Conservation (phyloP, 2,113 vertebrate species). For the Diadophis punctatus region DNA sequence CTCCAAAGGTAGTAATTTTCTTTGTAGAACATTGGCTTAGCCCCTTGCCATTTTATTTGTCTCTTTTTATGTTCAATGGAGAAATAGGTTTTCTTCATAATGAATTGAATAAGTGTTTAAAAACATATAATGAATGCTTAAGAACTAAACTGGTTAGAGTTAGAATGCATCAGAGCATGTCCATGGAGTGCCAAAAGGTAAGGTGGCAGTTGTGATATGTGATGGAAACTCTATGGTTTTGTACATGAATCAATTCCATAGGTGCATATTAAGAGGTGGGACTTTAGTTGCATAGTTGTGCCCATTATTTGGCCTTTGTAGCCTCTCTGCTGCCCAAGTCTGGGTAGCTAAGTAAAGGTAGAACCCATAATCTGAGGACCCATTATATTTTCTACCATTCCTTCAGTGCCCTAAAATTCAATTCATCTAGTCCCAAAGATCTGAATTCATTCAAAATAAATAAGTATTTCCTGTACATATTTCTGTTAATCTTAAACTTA, state of each 20-base stretch:
- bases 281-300: background rate
- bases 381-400: background rate
- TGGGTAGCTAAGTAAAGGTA: background rate
- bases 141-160: background rate
- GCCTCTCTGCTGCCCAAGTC: background rate
- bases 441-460: background rate
- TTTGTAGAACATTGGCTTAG: background rate
- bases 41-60: background rate
- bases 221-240: background rate
- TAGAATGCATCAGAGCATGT: background rate
- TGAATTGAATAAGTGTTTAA: background rate
- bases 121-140: background rate
- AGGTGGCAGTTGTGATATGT: background rate
- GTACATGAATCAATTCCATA: background rate
- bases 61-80: background rate
- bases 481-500: background rate
- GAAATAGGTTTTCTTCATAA: background rate
- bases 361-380: background rate
- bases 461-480: background rate
- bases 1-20: background rate
- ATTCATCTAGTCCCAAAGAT: background rate
- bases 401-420: background rate
- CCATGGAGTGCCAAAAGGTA: background rate
- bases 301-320: background rate
- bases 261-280: background rate